Percentiles rank a stretch among this genome's conserved stretches.
Evolutionary conservation across 2,797 vertebrate genomes (phyloP).

Genomic region (Xiphorhynchus erythropygius): DNA sequence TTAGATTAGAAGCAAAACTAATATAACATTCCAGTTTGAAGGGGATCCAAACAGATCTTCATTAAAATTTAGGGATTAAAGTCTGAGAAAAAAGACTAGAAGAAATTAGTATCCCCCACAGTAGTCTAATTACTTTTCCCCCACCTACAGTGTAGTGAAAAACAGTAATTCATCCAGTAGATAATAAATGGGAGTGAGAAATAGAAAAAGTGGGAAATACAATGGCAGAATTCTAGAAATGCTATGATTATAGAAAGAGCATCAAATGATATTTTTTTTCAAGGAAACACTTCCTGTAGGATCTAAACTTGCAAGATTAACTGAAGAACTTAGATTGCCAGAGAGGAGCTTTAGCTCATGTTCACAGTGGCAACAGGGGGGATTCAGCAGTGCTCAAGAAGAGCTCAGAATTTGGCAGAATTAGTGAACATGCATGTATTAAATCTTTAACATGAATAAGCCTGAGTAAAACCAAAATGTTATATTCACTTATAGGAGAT

Average conservation of each 20-base stretch:
- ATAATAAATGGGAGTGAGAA: background rate
- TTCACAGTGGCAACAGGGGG: fast-evolving
- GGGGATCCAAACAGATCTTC: background rate
- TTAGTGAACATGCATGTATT: background rate
- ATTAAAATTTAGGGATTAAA: background rate
- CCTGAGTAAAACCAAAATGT: background rate
- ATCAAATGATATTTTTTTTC: background rate
- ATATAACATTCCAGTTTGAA: background rate
- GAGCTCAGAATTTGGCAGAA: background rate
- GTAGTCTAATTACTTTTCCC: background rate
- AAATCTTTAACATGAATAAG: background rate
- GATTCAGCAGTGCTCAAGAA: background rate
- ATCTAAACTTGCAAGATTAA: background rate
- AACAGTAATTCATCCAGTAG: background rate
- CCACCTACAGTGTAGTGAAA: background rate
- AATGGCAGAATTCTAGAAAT: background rate
- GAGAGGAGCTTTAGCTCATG: fast-evolving
- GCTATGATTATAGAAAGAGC: background rate
- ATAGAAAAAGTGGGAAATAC: background rate
- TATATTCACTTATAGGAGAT: background rate
- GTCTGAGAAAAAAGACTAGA: background rate
- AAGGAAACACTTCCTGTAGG: background rate
- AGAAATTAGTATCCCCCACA: background rate
- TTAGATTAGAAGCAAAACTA: background rate
- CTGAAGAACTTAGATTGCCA: background rate